Evolutionary conservation across 2,888 invertebrate genomes (phyloP).

Genomic region (Escarpia spicata): DNA sequence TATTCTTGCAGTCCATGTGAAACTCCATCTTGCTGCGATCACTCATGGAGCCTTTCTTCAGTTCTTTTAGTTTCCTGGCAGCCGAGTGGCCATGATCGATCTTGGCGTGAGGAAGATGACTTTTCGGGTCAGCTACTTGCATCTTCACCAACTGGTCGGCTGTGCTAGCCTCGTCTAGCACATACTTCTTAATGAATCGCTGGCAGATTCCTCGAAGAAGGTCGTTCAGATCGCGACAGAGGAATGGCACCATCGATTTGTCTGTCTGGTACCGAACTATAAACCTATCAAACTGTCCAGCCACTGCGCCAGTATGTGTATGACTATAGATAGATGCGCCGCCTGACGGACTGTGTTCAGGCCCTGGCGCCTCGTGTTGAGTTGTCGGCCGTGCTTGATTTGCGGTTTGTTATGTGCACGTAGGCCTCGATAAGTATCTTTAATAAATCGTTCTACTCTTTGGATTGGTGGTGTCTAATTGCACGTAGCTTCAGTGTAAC

Average conservation of each 20-base stretch:
- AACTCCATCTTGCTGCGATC: not conserved
- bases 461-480: no score
- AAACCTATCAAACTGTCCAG: not conserved
- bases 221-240: not conserved
- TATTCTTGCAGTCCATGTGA: no score
- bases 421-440: no score
- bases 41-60: not conserved
- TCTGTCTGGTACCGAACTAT: slow-evolving; percentile 1
- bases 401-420: no score
- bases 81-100: not conserved
- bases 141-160: not conserved
- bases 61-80: not conserved
- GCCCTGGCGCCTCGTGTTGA: no score
- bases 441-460: no score
- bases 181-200: not conserved
- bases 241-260: not conserved
- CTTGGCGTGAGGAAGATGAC: not conserved
- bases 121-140: not conserved
- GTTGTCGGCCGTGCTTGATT: no score
- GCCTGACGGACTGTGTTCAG: no score
- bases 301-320: no score
- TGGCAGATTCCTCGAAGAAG: not conserved
- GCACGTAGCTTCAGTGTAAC: no score
- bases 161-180: not conserved
- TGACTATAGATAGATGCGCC: no score